Evolutionary conservation across 2,888 invertebrate genomes (phyloP), one percentile per base, ranked within the genome.

Genomic region (Anorthoa munda): DNA sequence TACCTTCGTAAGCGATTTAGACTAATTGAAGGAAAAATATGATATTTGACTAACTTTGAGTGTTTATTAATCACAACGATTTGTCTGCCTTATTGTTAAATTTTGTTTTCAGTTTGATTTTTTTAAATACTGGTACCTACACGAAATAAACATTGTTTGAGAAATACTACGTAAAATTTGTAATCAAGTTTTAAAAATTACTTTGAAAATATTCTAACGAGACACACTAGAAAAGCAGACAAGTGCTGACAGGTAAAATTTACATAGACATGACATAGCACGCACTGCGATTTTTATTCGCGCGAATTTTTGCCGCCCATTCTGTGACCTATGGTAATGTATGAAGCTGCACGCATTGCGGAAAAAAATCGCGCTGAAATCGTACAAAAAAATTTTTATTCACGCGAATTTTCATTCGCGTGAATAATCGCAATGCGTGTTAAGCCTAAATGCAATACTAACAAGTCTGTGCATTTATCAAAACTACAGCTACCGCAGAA

Each of bases 391-490:
- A n/a, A n/a, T n/a, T n/a, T n/a, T n/a, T n/a, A n/a, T n/a, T n/a
- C n/a, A n/a, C n/a, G n/a, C n/a, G n/a, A n/a, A n/a, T n/a, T n/a
- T n/a, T n/a, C n/a, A n/a, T n/a, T n/a, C n/a, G n/a, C n/a, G n/a
- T n/a, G n/a, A n/a, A n/a, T n/a, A n/a, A n/a, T n/a, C n/a, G n/a
- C n/a, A n/a, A n/a, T n/a, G n/a, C n/a, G n/a, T n/a, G n/a, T n/a
- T n/a, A n/a, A n/a, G n/a, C n/a, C n/a, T n/a, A 48, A 4, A 15
- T 15, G 15, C 15, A 23, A 15, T 23, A 2, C 55, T 15, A 15
- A 55, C 23, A 55, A 39, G 13, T 18, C 53, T 17, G 59, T 58
- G 18, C 56, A 79, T 76, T 66, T 72, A 70, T 79, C 66, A 74
- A 73, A 53, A 1, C 0, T 21, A 12, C 18, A 55, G 66, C 60